Conservation (phyloP, 2,888 invertebrate genomes). For the Eristalis tenax region DNA sequence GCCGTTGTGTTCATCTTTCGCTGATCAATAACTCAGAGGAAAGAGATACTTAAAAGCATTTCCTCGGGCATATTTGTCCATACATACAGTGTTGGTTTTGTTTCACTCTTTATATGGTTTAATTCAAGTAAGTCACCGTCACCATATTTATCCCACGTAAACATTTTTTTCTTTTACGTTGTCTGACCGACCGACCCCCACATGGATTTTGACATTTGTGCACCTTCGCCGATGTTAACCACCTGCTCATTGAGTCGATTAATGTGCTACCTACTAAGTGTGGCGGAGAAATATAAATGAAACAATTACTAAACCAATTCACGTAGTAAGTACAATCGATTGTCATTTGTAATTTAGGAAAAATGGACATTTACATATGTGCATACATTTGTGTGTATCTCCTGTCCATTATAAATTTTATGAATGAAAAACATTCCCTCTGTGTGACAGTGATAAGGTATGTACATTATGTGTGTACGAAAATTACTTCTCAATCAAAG, state of each 20-base stretch:
- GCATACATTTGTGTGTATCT: neutral
- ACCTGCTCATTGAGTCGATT: conserved; percentile 5
- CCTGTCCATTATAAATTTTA: conserved; percentile 8
- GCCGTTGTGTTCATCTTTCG: neutral
- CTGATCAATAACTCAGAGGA: conserved; percentile 14
- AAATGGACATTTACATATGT: neutral
- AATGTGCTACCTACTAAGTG: neutral
- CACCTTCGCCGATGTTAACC: conserved; percentile 7
- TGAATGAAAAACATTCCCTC: conserved; percentile 21
- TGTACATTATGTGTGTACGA: neutral
- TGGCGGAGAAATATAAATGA: neutral
- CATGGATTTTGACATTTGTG: conserved; percentile 11
- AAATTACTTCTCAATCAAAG: neutral
- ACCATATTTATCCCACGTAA: conserved; percentile 34
- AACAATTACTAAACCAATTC: conserved; percentile 28
- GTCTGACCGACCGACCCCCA: conserved; percentile 26
- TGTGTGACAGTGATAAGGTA: neutral
- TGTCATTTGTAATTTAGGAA: conserved; percentile 6
- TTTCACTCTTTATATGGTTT: conserved; percentile 9
- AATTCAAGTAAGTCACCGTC: conserved; percentile 38
- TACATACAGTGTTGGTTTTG: neutral
- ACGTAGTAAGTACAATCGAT: conserved; percentile 7
- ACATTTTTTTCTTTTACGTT: conserved; percentile 1
- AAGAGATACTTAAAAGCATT: conserved; percentile 36
- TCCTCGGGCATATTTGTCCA: conserved; percentile 12